A percentile compares a stretch with the other conserved stretches of the same genome.
These are phyloP conservation scores for Caenorhabditis virilis DNA, from an alignment of 2,888 invertebrate species.

Conservation along the genomic window DNA sequence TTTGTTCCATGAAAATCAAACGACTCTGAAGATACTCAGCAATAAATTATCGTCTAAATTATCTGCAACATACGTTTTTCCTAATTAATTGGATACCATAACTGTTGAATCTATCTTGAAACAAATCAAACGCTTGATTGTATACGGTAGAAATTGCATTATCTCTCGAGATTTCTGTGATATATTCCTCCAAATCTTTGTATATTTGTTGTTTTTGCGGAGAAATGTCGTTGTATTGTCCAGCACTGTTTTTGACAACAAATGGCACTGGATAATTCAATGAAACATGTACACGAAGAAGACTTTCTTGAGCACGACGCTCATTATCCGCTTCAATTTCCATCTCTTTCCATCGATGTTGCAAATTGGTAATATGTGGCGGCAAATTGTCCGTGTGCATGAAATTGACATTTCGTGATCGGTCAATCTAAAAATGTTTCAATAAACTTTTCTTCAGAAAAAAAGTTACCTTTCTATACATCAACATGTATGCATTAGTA, in stretches of 20 bases:
- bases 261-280: conserved; percentile 34
- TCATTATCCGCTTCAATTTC: conserved; percentile 73
- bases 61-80: background rate
- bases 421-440: conserved; percentile 59
- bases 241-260: conserved; percentile 3
- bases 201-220: conserved; percentile 18
- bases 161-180: conserved; percentile 30
- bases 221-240: conserved; percentile 3
- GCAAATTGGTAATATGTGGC: conserved; percentile 76
- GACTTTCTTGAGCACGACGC: conserved; percentile 17
- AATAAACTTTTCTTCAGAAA: background rate
- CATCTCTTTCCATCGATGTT: conserved; percentile 76
- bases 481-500: conserved; percentile 88
- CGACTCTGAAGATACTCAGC: background rate
- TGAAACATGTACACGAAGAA: conserved; percentile 26
- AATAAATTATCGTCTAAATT: background rate
- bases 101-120: conserved; percentile 22
- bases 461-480: conserved; percentile 77
- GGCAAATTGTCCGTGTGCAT: conserved; percentile 79
- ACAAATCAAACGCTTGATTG: conserved; percentile 29
- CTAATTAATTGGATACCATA: conserved; percentile 7
- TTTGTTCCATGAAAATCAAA: conserved; percentile 16
- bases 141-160: conserved; percentile 14
- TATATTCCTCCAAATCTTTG: conserved; percentile 27
- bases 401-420: conserved; percentile 70